Percentiles rank a stretch among this genome's conserved stretches.
Evolutionary conservation across 2,888 invertebrate genomes (phyloP).

Genomic region (Keiferia lycopersicella): DNA sequence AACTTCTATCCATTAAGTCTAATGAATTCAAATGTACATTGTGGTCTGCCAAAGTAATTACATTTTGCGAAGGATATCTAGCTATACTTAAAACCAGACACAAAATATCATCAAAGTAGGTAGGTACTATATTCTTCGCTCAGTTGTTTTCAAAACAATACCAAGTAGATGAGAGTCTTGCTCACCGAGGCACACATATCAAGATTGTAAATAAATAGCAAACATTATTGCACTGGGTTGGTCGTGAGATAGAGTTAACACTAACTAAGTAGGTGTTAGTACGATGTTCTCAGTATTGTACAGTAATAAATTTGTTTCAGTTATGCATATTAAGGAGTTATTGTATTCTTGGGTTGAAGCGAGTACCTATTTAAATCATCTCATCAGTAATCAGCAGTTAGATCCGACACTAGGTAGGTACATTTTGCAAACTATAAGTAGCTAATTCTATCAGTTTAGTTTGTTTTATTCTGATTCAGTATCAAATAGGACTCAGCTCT

Average conservation of each 20-base stretch:
- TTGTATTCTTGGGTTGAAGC: neutral
- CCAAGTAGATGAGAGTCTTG: neutral
- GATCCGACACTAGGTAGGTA: too few species aligned
- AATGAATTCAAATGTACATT: neutral
- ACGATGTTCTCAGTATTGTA: slow-evolving; percentile 3
- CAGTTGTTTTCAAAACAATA: neutral
- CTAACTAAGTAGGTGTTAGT: slow-evolving; percentile 7
- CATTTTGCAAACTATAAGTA: too few species aligned
- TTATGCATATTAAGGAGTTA: neutral
- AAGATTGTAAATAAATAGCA: neutral
- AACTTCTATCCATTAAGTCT: neutral
- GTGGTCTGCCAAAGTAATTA: neutral
- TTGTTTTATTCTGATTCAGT: too few species aligned
- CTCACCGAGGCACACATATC: neutral
- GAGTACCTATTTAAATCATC: too few species aligned
- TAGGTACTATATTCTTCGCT: neutral
- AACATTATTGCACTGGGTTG: neutral
- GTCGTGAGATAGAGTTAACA: neutral
- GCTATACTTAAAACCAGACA: neutral
- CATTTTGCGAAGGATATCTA: neutral
- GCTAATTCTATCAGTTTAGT: too few species aligned
- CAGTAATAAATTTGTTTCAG: neutral
- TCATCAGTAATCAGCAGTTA: too few species aligned
- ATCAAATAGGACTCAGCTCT: too few species aligned
- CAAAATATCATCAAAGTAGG: neutral